Conservation (phyloP, 2,113 vertebrate species). For the Cyprinus carpio region DNA sequence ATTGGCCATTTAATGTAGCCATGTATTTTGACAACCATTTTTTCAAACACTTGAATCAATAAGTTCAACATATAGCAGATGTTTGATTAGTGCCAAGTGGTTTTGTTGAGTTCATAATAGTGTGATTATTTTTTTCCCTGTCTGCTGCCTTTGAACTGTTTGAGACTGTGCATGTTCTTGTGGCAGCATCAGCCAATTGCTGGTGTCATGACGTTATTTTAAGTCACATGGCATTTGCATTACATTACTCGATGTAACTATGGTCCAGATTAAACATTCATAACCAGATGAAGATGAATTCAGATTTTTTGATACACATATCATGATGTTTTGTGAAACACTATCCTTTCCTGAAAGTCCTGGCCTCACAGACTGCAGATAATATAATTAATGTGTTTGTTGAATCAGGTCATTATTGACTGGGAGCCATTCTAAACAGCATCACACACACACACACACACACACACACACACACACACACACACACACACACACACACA, state of each 20-base stretch:
- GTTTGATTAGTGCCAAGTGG: neutral
- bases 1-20: neutral
- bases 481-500: neutral
- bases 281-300: neutral
- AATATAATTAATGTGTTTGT: constrained; percentile 35
- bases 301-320: neutral
- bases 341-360: neutral
- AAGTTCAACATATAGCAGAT: neutral
- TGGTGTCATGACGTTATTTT: neutral
- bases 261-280: neutral
- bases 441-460: neutral
- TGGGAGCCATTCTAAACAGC: constrained; percentile 27
- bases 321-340: neutral
- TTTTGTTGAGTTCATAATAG: neutral
- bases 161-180: neutral
- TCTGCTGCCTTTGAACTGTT: neutral
- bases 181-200: neutral
- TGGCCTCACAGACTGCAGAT: constrained; percentile 21
- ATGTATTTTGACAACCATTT: too few relatives aligned
- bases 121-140: neutral
- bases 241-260: neutral
- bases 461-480: constrained; percentile 10
- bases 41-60: neutral
- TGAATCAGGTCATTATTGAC: constrained; percentile 30
- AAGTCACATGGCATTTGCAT: neutral